Conservation (phyloP, 2,888 invertebrate species). For the Heliconius ethilla region DNA sequence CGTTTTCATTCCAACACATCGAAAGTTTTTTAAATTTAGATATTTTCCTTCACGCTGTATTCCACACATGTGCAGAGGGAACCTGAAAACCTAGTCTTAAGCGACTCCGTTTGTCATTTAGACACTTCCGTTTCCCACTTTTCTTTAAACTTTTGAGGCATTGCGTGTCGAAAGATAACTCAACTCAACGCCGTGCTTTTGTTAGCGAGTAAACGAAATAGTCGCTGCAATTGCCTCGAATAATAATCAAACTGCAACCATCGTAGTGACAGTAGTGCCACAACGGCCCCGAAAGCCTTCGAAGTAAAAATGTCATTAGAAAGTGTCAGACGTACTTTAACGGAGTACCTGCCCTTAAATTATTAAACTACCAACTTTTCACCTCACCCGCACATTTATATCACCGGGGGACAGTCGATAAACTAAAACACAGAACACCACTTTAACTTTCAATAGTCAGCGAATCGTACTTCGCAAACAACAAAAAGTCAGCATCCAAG, state of each 20-base stretch:
- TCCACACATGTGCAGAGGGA: no score
- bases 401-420: slow-evolving; percentile 24
- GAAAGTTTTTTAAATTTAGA: no score
- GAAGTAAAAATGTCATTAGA: not conserved
- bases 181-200: no score
- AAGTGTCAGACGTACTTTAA: not conserved
- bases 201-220: no score
- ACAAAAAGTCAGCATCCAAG: slow-evolving; percentile 29
- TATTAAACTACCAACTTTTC: slow-evolving; percentile 22
- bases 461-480: slow-evolving; percentile 39
- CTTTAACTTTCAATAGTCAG: slow-evolving; percentile 42
- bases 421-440: slow-evolving; percentile 43
- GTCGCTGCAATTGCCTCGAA: not conserved
- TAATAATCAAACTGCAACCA: not conserved
- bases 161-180: no score
- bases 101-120: no score
- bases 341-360: slow-evolving; percentile 2
- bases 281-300: not conserved
- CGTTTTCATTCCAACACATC: no score
- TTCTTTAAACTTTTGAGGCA: no score
- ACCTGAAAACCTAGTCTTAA: no score
- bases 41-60: no score
- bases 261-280: not conserved
- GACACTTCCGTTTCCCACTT: no score
- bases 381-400: slow-evolving; percentile 20